phyloP scores from a whole-genome alignment of 2,113 vertebrate species.

The Caranx melampygus region DNA sequence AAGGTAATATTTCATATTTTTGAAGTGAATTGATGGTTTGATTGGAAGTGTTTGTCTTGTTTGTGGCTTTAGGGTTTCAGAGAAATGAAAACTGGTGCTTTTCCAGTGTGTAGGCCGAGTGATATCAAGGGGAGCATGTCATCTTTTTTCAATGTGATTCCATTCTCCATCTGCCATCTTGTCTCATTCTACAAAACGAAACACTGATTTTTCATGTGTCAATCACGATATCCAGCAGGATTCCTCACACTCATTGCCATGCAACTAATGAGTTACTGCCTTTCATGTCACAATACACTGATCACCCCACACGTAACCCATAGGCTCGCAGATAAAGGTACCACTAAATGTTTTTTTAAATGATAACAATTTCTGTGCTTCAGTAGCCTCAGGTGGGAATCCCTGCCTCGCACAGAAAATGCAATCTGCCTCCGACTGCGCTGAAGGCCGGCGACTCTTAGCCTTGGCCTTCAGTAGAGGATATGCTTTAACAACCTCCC shows the following conservation, averaged over 20 bases:
- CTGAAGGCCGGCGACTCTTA: constrained; percentile 46
- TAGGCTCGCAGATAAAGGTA: constrained; percentile 33
- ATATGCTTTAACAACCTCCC: constrained; percentile 47
- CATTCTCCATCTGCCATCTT: constrained; percentile 20
- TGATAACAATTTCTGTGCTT: constrained; percentile 50
- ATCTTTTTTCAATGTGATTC: not conserved
- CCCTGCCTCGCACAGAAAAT: constrained; percentile 69
- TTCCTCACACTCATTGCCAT: constrained; percentile 37
- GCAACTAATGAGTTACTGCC: constrained; percentile 33
- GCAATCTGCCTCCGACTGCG: constrained; percentile 64
- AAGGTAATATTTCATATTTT: constrained; percentile 42
- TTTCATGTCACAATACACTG: constrained; percentile 46
- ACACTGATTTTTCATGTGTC: constrained; percentile 15
- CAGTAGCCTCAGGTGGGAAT: constrained; percentile 67
- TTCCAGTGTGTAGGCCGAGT: not conserved
- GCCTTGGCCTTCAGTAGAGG: constrained; percentile 40
- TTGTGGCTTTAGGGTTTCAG: not conserved
- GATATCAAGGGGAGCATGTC: not conserved
- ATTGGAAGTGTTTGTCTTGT: constrained; percentile 21
- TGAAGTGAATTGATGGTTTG: constrained; percentile 35
- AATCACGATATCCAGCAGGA: constrained; percentile 19
- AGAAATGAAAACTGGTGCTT: not conserved
- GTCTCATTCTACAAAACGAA: constrained; percentile 27
- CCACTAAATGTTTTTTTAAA: constrained; percentile 61
- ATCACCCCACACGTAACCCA: constrained; percentile 41